phyloP scores from a whole-genome alignment of 2,113 vertebrate species.

The Etia nguti region DNA sequence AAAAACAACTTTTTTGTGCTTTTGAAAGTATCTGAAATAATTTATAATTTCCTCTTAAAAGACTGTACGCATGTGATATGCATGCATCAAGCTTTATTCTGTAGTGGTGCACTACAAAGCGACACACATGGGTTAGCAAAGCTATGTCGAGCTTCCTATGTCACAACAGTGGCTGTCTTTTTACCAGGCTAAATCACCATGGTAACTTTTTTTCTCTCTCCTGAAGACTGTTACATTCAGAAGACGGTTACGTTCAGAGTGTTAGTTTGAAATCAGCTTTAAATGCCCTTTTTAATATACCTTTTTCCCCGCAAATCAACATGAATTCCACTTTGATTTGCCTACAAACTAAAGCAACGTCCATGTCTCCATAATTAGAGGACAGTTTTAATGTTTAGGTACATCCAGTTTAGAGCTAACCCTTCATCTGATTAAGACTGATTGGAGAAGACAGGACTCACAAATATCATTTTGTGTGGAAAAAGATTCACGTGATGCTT shows the following conservation, averaged over 20 bases:
- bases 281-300: background rate
- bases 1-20: no score
- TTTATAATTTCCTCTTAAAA: no score
- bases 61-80: no score
- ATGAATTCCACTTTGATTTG: background rate
- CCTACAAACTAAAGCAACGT: background rate
- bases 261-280: background rate
- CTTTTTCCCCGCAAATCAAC: accelerated
- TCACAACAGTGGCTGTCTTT: background rate
- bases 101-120: no score
- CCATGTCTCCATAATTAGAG: background rate
- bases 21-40: no score
- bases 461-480: background rate
- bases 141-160: background rate
- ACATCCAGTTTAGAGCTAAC: background rate
- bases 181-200: background rate
- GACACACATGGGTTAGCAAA: no score
- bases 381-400: background rate
- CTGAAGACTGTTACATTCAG: no score
- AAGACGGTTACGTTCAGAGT: accelerated
- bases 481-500: background rate
- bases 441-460: background rate
- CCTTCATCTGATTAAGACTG: background rate
- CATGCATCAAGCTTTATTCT: no score
- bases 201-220: no score